These are phyloP conservation scores for Mastacembelus armatus DNA, from an alignment of 2,797 vertebrate genomes.

Conservation along the genomic window DNA sequence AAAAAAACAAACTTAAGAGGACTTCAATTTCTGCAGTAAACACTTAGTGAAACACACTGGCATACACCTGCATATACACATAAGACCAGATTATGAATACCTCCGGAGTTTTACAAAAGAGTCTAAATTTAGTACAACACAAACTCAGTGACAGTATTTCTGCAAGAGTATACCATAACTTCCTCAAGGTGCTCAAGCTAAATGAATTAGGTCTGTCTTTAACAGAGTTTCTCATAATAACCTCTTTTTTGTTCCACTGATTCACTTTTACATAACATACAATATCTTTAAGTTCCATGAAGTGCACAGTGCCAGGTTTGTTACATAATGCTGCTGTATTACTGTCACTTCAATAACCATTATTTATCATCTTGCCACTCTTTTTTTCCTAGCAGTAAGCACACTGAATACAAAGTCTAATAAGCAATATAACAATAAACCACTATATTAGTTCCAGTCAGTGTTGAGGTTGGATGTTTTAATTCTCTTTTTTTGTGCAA, in stretches of 20 bases:
- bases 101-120: no score
- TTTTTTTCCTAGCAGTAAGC: background rate
- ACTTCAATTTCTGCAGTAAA: background rate
- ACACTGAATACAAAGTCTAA: background rate
- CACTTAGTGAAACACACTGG: background rate
- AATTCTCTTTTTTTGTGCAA: conserved; percentile 38
- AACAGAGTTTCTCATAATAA: background rate
- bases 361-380: background rate
- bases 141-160: no score
- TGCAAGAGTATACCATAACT: background rate
- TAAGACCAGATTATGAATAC: no score
- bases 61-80: background rate
- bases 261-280: background rate
- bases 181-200: background rate
- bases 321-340: background rate
- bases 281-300: background rate
- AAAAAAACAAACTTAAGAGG: background rate
- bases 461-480: conserved; percentile 28
- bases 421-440: conserved; percentile 5
- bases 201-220: background rate
- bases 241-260: background rate
- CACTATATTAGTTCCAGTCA: conserved; percentile 13
- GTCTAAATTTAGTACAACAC: no score
- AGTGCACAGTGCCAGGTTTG: background rate
- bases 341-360: background rate